Evolutionary conservation across 1,140 invertebrate species (phyloP).

Genomic region (Saxidomus purpurata): DNA sequence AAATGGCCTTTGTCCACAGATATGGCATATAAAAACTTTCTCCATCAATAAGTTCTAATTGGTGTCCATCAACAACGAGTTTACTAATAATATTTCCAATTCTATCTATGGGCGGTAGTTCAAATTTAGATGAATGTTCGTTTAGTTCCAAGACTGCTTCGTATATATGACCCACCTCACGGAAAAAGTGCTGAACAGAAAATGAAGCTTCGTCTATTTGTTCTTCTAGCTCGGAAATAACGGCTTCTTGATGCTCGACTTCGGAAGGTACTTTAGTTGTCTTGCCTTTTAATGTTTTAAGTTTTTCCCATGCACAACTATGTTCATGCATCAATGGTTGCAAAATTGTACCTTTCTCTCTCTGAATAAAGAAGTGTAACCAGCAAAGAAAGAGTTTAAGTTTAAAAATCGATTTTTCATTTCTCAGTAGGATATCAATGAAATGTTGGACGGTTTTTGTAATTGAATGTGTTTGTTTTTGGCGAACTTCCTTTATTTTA

Average conservation of each 20-base stretch:
- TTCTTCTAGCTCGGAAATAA: not conserved
- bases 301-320: not conserved
- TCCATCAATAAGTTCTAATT: conserved; percentile 25
- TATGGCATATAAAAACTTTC: conserved; percentile 15
- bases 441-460: not conserved
- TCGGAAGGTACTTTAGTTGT: not conserved
- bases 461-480: not conserved
- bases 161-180: conserved; percentile 26
- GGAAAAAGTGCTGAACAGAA: conserved; percentile 14
- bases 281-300: not conserved
- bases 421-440: not conserved
- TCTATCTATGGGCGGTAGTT: not conserved
- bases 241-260: not conserved
- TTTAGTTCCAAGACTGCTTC: not conserved
- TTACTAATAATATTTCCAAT: not conserved
- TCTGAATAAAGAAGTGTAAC: not conserved
- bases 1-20: not conserved
- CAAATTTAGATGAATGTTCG: not conserved
- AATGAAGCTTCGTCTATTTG: conserved; percentile 23
- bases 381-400: not conserved
- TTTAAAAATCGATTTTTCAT: too few relatives aligned
- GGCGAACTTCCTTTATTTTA: not conserved
- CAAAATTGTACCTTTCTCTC: not conserved
- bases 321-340: not conserved
- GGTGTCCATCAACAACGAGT: not conserved